Base-by-base conservation (phyloP, 2,113 vertebrate genomes). In the Rhinolophus ferrumequinum region DNA sequence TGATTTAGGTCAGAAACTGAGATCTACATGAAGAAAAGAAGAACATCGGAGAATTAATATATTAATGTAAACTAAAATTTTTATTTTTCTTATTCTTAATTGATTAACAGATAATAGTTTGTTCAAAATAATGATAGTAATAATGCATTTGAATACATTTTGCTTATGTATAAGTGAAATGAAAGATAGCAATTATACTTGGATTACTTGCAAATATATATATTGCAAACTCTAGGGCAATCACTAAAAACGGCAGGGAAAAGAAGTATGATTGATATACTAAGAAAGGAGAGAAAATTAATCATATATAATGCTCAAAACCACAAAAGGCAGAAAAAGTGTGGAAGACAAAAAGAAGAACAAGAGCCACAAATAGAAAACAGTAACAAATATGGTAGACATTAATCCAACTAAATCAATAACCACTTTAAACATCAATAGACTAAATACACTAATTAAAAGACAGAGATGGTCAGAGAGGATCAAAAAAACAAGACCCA, bases 51-150 rank as follows among this genome's bases (percentile, higher is more conserved):
- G n/a, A 96, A 62, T 67, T n/a, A 83, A 89, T 70, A 89, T 41
- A 38, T 79, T 12, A 93, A 79, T 14, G 35, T 77, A 85, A 84
- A 88, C 58, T 75, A 3, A 92, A 72, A 70, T 18, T 35, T 44
- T 35, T 66, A 16, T 76, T 94, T 85, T 67, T 75, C 72, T 88
- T 80, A 41, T 88, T 94, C 84, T 82, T 73, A 64, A n/a, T 41
- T 88, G 41, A 72, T 80, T 90, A 50, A 76, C 18, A 76, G 54
- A 22, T 67, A 83, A 58, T 13, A 70, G n/a, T 64, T 80, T 56
- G n/a, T 88, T 76, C 26, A 67, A 76, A 75, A 76, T 83, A 86
- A n/a, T 82, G 79, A 76, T 76, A 76, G 12, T 38, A 75, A 58
- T 28, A 90, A 41, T 52, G 9, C 24, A 62, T 60, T 88, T 66